Evolutionary conservation across 2,888 invertebrate genomes (phyloP).

Genomic region (Lydus trimaculatus): DNA sequence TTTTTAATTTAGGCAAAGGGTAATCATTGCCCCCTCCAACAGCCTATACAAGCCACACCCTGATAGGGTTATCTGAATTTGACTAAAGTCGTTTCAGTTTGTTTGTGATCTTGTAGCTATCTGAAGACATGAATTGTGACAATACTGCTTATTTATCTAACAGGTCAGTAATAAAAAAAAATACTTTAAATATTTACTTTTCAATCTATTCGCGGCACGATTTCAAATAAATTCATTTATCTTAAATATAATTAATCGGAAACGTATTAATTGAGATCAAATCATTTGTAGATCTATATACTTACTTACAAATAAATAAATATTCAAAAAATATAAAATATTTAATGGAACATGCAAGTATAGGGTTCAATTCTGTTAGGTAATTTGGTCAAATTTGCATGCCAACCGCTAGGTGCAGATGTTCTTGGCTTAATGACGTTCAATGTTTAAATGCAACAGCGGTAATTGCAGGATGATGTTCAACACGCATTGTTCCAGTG

Average conservation of each 20-base stretch:
- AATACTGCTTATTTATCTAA: not conserved
- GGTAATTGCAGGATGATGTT: slow-evolving; percentile 43
- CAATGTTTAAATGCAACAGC: slow-evolving; percentile 37
- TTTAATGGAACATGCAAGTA: not conserved
- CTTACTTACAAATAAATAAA: too few species aligned
- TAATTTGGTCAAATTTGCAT: slow-evolving; percentile 46
- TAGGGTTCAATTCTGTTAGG: slow-evolving; percentile 23
- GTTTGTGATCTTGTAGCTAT: slow-evolving; percentile 36
- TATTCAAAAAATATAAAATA: not conserved
- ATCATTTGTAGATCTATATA: too few species aligned
- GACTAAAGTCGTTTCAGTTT: slow-evolving; percentile 37
- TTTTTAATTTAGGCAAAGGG: slow-evolving; percentile 53
- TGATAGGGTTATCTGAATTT: slow-evolving; percentile 52
- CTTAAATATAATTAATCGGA: too few species aligned
- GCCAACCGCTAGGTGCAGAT: slow-evolving; percentile 45
- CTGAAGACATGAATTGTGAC: slow-evolving; percentile 23
- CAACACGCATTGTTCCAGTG: slow-evolving; percentile 38
- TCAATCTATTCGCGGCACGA: not conserved
- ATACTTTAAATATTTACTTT: too few species aligned
- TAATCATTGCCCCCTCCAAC: slow-evolving; percentile 54
- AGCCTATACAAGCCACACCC: slow-evolving; percentile 48
- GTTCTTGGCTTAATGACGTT: slow-evolving; percentile 38
- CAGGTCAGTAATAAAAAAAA: slow-evolving; percentile 29
- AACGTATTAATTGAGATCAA: too few species aligned
- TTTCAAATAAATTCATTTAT: too few species aligned